Evolutionary conservation across 2,888 invertebrate species (phyloP).

Genomic region (Coelopa pilipes): DNA sequence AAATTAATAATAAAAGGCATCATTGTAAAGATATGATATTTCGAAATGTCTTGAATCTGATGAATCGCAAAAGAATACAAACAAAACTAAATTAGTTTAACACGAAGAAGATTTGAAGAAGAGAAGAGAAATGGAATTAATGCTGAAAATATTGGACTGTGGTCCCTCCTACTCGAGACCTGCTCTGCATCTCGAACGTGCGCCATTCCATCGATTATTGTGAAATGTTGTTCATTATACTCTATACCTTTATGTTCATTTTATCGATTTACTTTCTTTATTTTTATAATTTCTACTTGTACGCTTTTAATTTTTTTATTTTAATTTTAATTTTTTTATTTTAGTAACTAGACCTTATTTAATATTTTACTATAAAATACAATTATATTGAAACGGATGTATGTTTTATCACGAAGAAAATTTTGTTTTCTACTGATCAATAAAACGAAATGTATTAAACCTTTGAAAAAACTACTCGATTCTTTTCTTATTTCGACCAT

Average conservation of each 20-base stretch:
- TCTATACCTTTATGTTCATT: constrained; percentile 42
- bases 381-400: constrained; percentile 57
- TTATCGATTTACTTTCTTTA: constrained; percentile 32
- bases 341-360: constrained; percentile 61
- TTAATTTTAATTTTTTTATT: constrained; percentile 51
- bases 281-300: constrained; percentile 40
- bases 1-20: too few species aligned
- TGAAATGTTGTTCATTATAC: constrained; percentile 64
- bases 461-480: constrained; percentile 46
- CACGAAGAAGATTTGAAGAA: background rate
- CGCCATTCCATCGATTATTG: constrained; percentile 39
- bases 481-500: background rate
- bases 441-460: constrained; percentile 52
- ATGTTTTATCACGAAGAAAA: constrained; percentile 54
- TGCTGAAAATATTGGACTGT: background rate
- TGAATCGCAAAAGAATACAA: background rate
- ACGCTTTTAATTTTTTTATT: constrained; percentile 49
- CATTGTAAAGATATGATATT: too few species aligned
- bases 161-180: background rate
- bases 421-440: constrained; percentile 48
- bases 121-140: background rate
- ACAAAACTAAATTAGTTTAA: background rate
- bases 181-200: background rate
- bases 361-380: constrained; percentile 46
- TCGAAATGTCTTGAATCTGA: background rate